Base-by-base conservation (phyloP, 2,797 vertebrate species). In the Danio jaintianensis region DNA sequence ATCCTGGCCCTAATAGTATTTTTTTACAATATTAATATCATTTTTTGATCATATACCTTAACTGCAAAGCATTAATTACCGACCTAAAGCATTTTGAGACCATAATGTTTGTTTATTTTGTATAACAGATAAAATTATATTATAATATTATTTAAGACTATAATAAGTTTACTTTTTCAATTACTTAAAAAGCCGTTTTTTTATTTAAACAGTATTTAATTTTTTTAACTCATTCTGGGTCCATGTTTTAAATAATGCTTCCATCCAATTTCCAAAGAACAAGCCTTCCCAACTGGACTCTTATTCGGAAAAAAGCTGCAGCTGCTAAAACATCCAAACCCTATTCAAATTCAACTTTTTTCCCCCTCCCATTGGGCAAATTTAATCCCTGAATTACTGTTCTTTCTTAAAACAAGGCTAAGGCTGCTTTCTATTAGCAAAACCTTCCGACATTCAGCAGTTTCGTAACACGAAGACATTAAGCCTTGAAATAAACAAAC, bases 261-360 rank as follows among this genome's bases (percentile, higher is more conserved):
- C n/a, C n/a, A n/a, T 6, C 16, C 6, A 7, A 7, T 48, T 61
- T 74, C 22, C 56, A 42, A 11, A 64, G 36, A 75, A 64, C n/a
- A 64, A 7, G 6, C 6, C 8, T 20, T 64, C n/a, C 47, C 59
- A 22, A 15, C n/a, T 40, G 62, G 48, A 64, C 6, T 10, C 3
- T 36, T 64, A 3, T 22, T 40, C 1, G 12, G 45, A 50, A 50
- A 62, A 29, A 52, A 38, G 16, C 72, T 62, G 29, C 56, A 62
- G 72, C 22, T n/a, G 36, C n/a, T 29, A 16, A 29, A 75, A 64
- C 59, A 64, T 75, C 36, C 13, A 15, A 63, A 22, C 18, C 29
- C 50, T 20, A 16, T 67, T 40, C 2, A 20, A 47, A 47, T 40
- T 20, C 7, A 18, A 5, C 10, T 38, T 5, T 7, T 11, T 58